Conservation (phyloP, 2,797 vertebrate genomes). For the Poecilia gillii region DNA sequence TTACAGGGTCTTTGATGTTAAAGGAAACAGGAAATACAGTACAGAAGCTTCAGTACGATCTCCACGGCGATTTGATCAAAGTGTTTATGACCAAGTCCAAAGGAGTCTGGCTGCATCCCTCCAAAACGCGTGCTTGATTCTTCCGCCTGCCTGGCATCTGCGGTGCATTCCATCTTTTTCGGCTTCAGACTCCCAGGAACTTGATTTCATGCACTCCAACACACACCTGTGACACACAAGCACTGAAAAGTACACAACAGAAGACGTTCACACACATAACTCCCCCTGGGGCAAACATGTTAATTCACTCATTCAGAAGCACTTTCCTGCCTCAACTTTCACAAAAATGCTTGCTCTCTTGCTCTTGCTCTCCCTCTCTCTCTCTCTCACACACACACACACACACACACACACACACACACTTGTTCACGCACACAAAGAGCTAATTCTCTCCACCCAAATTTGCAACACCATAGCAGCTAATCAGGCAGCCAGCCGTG, state of each 20-base stretch:
- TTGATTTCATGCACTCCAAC: slow-evolving; percentile 57
- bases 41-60: slow-evolving; percentile 2
- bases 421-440: slow-evolving; percentile 28
- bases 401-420: slow-evolving; percentile 22
- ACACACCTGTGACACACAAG: slow-evolving; percentile 35
- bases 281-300: slow-evolving; percentile 32
- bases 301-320: slow-evolving; percentile 41
- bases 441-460: slow-evolving; percentile 53
- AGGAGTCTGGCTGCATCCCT: slow-evolving; percentile 15
- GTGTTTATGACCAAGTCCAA: slow-evolving; percentile 19
- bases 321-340: slow-evolving; percentile 32
- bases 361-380: background rate
- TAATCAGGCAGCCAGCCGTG: slow-evolving; percentile 73
- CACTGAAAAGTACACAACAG: slow-evolving; percentile 41
- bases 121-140: slow-evolving; percentile 2
- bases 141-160: slow-evolving; percentile 43
- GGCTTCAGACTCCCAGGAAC: slow-evolving; percentile 60
- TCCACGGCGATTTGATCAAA: slow-evolving; percentile 38
- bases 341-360: slow-evolving; percentile 5
- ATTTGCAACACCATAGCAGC: slow-evolving; percentile 58
- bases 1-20: slow-evolving; percentile 2
- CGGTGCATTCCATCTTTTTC: slow-evolving; percentile 59
- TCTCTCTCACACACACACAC: background rate
- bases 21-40: slow-evolving; percentile 7
- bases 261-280: slow-evolving; percentile 31